Percentiles rank a stretch among this genome's conserved stretches.
These are phyloP conservation scores for Hipposideros armiger DNA, from an alignment of 2,113 vertebrate genomes.

Conservation along the genomic window DNA sequence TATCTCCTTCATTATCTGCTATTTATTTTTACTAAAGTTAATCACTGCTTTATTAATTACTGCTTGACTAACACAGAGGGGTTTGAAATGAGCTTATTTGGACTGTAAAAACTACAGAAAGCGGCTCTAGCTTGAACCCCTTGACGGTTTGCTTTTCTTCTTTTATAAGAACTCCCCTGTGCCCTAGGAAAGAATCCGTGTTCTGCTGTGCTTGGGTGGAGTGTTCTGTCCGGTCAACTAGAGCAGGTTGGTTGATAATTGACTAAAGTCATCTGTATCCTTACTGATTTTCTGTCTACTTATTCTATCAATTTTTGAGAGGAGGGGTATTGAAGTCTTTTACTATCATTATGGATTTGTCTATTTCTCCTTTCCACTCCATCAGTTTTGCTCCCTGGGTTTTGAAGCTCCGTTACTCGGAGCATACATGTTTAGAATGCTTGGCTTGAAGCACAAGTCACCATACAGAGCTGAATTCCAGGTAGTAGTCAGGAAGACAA, in stretches of 20 bases:
- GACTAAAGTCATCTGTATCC: neutral
- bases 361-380: neutral
- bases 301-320: neutral
- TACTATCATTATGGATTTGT: neutral
- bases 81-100: neutral
- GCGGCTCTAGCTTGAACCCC: too few species aligned
- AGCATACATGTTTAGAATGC: neutral
- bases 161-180: accelerated
- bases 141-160: too few species aligned
- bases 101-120: neutral
- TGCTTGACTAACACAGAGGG: neutral
- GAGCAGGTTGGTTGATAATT: neutral
- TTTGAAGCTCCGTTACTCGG: neutral
- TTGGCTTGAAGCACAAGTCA: neutral
- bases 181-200: neutral
- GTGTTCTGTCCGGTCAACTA: neutral
- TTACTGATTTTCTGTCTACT: neutral
- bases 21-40: slow-evolving; percentile 28
- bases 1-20: neutral
- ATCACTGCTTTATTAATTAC: neutral
- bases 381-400: too few species aligned
- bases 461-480: neutral
- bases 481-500: too few species aligned
- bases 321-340: neutral
- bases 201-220: neutral